Conservation (phyloP, 2,888 invertebrate genomes). For the Parnassius orleans region DNA sequence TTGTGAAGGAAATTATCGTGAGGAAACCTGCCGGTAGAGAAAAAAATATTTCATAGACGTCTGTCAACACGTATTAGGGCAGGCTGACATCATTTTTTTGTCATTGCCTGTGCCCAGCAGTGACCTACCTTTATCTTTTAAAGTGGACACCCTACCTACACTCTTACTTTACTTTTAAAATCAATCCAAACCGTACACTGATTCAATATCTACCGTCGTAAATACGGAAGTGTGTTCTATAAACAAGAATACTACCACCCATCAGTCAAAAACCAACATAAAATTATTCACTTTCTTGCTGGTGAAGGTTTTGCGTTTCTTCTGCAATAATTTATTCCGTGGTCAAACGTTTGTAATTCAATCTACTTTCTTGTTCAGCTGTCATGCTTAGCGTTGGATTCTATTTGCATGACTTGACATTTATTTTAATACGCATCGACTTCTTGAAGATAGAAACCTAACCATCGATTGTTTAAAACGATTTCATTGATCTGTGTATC, state of each 20-base stretch:
- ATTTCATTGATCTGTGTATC: neutral
- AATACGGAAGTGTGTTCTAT: too few species aligned
- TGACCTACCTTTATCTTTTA: too few species aligned
- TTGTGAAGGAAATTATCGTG: too few species aligned
- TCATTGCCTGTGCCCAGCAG: too few species aligned
- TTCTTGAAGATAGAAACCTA: constrained; percentile 9
- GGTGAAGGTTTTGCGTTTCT: constrained; percentile 19
- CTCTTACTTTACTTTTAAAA: too few species aligned
- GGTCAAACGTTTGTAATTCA: constrained; percentile 23
- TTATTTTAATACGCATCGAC: constrained; percentile 19
- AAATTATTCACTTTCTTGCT: constrained; percentile 11
- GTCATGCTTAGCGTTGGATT: constrained; percentile 16
- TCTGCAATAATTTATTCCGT: constrained; percentile 24
- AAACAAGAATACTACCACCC: neutral
- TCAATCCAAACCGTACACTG: too few species aligned
- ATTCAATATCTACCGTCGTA: too few species aligned
- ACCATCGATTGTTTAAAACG: constrained; percentile 3
- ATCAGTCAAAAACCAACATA: constrained; percentile 13
- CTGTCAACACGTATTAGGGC: too few species aligned
- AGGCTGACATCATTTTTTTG: too few species aligned
- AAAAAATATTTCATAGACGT: too few species aligned
- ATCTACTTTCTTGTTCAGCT: constrained; percentile 22
- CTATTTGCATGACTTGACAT: constrained; percentile 26
- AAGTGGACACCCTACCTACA: too few species aligned
- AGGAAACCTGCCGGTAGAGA: too few species aligned